Evolutionary conservation across 1,140 invertebrate genomes (phyloP), one percentile per base, ranked within the genome.

Genomic region (Plutomurus gul): DNA sequence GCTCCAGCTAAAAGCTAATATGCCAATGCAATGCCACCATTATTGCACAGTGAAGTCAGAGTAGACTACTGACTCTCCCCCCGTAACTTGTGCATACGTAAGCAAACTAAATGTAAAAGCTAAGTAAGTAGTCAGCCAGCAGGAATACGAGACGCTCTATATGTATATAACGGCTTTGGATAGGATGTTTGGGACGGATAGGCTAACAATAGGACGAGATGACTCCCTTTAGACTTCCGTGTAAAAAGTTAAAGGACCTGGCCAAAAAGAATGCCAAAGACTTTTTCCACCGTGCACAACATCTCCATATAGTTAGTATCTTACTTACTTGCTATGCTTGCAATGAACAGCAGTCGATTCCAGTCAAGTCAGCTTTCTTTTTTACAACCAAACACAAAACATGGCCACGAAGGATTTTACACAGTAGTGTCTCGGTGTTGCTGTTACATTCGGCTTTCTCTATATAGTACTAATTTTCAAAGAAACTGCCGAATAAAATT

Each of bases 1-100:
- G 56, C 27, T 65, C 56, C 56, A 65, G 30, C 25, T 30, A 65
- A 33, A 65, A 65, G 27, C 56, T 65, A 65, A 65, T 65, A 65
- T 33, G 56, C 56, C 56, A 65, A 65, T 65, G 56, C 27, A 30
- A 30, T 65, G 56, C 56, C 56, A 27, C 56, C 56, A 65, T 65
- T 65, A 65, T 65, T 65, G 27, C 56, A n/a, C 56, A n/a, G n/a
- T 60, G 27, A 65, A 65, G 56, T 65, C 56, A 65, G 36, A 25
- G 10, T 27, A 36, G 30, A 0, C 16, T 27, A 51, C 47, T 51
- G 18, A 18, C 46, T 22, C 47, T 4, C n/a, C n/a, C 18, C 47
- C 27, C 30, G 22, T 36, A 65, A 65, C 30, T 65, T 65, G 36
- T 65, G 56, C 25, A 65, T 33, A 65, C 56, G 56, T 65, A 65